Evolutionary conservation across 1,140 invertebrate species (phyloP).

Genomic region (Theocolax elegans): DNA sequence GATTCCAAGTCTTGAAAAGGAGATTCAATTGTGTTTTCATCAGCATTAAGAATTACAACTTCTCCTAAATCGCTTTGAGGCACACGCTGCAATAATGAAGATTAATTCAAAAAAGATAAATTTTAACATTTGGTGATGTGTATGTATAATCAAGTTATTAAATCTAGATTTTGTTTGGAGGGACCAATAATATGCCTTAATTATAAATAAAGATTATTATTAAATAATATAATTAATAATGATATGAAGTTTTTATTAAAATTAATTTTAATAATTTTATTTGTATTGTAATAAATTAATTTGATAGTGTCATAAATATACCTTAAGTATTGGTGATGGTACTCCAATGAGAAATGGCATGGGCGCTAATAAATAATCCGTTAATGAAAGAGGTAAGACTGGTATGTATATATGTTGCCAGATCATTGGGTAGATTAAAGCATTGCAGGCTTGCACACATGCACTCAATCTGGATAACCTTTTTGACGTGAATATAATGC

Average conservation of each 20-base stretch:
- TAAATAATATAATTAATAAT: neutral
- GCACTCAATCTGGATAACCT: conserved; percentile 88
- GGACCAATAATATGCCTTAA: neutral
- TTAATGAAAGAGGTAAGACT: conserved; percentile 85
- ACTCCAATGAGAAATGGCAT: conserved; percentile 97
- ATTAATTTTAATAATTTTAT: neutral
- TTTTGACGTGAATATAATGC: conserved; percentile 90
- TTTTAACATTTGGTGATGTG: neutral
- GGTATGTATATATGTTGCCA: conserved; percentile 99
- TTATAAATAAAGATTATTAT: neutral
- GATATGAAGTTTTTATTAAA: too few species aligned
- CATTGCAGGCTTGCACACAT: conserved; percentile 93
- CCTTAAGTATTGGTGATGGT: conserved; percentile 83
- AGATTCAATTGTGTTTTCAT: conserved; percentile 84
- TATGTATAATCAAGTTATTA: neutral
- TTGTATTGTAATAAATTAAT: neutral
- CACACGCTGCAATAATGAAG: conserved; percentile 77
- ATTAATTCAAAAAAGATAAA: conserved; percentile 30
- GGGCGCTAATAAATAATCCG: conserved; percentile 91
- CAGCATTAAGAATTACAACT: conserved; percentile 91
- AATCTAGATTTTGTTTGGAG: neutral
- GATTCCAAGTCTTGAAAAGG: conserved; percentile 90
- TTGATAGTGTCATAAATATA: conserved; percentile 51
- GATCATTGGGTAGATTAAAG: conserved; percentile 94
- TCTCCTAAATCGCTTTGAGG: conserved; percentile 85